A percentile compares a stretch with the other conserved stretches of the same genome.
phyloP scores from a whole-genome alignment of 2,797 vertebrate genomes.

The Emydoidea blandingii region DNA sequence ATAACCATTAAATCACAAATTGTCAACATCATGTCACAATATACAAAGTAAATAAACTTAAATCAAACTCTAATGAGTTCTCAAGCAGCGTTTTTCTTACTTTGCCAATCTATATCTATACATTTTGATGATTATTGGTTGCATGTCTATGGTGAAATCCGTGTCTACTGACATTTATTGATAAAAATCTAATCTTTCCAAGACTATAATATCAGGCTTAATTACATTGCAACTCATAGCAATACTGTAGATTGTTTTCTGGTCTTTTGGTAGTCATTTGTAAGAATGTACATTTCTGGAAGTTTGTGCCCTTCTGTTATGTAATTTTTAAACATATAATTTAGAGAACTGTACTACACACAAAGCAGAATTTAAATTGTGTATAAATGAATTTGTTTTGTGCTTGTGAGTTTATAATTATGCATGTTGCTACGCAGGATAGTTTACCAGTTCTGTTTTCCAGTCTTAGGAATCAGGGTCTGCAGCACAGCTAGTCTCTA shows the following conservation, averaged over 20 bases:
- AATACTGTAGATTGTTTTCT: background rate
- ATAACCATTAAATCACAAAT: background rate
- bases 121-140: background rate
- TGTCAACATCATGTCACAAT: background rate
- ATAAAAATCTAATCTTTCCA: background rate
- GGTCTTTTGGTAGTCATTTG: background rate
- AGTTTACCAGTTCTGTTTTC: background rate
- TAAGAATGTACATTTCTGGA: background rate
- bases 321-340: background rate
- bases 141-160: background rate
- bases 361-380: conserved; percentile 31
- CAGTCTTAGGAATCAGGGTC: background rate
- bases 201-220: background rate
- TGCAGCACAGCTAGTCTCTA: background rate
- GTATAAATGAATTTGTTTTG: conserved; percentile 4
- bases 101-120: background rate
- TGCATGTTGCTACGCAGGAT: background rate
- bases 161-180: background rate
- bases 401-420: background rate
- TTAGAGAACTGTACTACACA: background rate
- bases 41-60: background rate
- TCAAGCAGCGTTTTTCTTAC: background rate
- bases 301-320: background rate
- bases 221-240: conserved; percentile 15
- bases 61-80: too few species aligned